A percentile compares a stretch with the other conserved stretches of the same genome.
Conservation (phyloP, 2,888 invertebrate genomes). For the Augochlorella aurata region DNA sequence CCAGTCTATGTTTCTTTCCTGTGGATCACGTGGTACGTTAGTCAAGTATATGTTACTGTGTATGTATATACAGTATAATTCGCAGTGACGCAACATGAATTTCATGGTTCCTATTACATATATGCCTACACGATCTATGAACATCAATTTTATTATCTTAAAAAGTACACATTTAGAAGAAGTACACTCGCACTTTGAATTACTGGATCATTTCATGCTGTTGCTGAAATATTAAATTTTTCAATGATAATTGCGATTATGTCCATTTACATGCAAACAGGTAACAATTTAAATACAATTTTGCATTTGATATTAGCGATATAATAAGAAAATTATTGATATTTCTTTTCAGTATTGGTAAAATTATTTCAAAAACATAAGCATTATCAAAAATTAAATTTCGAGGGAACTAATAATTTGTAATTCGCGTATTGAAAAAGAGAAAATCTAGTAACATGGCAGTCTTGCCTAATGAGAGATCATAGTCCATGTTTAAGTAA, state of each 20-base stretch:
- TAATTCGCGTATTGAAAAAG: neutral
- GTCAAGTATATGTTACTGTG: too few species aligned
- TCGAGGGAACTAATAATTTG: neutral
- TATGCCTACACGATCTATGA: too few species aligned
- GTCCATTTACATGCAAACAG: neutral
- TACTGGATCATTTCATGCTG: too few species aligned
- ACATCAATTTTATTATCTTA: too few species aligned
- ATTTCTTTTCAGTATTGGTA: neutral
- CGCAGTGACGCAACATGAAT: conserved; percentile 20
- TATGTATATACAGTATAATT: neutral
- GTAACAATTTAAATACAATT: neutral
- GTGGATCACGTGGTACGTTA: conserved; percentile 1
- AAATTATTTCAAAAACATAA: neutral
- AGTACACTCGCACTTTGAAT: too few species aligned
- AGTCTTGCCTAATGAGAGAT: conserved; percentile 6
- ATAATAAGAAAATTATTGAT: neutral
- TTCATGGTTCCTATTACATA: neutral
- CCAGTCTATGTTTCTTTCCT: neutral
- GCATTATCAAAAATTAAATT: neutral
- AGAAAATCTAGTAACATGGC: neutral
- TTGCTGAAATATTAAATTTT: neutral
- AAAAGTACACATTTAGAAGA: too few species aligned
- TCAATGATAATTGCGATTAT: neutral
- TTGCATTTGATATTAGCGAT: neutral
- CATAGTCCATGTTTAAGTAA: conserved; percentile 16